phyloP scores from a whole-genome alignment of 2,888 invertebrate species.

The Zaprionus obscuricornis region DNA sequence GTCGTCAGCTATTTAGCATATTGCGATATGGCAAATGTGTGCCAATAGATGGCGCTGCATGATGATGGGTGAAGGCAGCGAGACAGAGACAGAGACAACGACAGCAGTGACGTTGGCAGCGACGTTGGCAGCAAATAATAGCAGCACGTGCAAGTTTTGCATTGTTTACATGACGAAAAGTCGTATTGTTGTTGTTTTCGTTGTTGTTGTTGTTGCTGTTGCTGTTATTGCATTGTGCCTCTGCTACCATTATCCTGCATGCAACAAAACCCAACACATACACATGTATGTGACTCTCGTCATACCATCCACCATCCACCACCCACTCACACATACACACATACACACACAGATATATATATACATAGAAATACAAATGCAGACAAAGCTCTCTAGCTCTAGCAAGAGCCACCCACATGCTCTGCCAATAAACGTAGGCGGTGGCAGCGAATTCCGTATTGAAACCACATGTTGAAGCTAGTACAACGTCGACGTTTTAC shows the following conservation, averaged over 20 bases:
- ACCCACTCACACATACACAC: constrained; percentile 10
- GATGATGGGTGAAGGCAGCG: constrained; percentile 48
- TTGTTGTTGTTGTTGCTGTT: constrained; percentile 13
- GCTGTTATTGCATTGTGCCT: constrained; percentile 27
- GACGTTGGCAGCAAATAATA: constrained; percentile 12
- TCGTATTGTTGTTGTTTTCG: constrained; percentile 20
- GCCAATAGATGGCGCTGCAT: constrained; percentile 79
- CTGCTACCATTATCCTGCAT: constrained; percentile 48
- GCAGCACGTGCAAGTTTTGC: constrained; percentile 73
- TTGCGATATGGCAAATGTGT: constrained; percentile 67
- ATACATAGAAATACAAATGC: constrained; percentile 27
- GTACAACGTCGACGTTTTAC: constrained; percentile 44
- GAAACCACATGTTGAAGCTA: constrained; percentile 74
- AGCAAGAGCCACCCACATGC: not conserved
- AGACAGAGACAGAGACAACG: not conserved
- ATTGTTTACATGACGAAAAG: constrained; percentile 65
- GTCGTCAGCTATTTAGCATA: constrained; percentile 67
- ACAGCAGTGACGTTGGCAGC: not conserved
- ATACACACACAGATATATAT: constrained; percentile 28
- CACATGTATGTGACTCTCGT: constrained; percentile 28
- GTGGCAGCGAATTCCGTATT: constrained; percentile 45
- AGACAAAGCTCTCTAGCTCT: constrained; percentile 7
- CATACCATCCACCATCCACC: constrained; percentile 36
- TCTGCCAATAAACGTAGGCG: constrained; percentile 55
- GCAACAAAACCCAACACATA: constrained; percentile 32